phyloP scores from a whole-genome alignment of 1,140 invertebrate genomes.

The Apis cerana region DNA sequence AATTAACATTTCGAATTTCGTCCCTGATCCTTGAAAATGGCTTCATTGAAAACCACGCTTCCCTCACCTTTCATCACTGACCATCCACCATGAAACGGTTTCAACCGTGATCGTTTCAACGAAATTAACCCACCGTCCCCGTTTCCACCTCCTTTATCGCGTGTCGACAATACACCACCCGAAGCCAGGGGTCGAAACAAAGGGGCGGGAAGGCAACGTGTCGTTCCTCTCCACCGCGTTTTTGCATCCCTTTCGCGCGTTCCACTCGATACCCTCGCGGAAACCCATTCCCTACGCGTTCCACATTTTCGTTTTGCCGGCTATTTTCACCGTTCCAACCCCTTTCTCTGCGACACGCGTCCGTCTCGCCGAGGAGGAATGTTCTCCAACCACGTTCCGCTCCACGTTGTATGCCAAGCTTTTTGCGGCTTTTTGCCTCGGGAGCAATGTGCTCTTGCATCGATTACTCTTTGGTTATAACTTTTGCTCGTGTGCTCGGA shows the following conservation, averaged over 20 bases:
- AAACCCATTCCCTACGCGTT: conserved; percentile 13
- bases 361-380: conserved; percentile 15
- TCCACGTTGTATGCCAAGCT: not conserved
- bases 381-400: not conserved
- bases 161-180: conserved; percentile 7
- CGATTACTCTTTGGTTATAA: not conserved
- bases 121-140: not conserved
- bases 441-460: too few relatives aligned
- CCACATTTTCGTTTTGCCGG: conserved; percentile 20
- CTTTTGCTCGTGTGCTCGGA: not conserved
- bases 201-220: conserved; percentile 32
- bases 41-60: too few relatives aligned
- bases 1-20: too few relatives aligned
- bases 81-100: not conserved
- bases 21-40: too few relatives aligned
- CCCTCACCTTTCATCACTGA: too few relatives aligned
- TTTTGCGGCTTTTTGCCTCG: not conserved
- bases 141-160: not conserved
- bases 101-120: not conserved
- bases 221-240: conserved; percentile 56
- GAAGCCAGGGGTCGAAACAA: conserved; percentile 19
- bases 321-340: not conserved
- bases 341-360: not conserved
- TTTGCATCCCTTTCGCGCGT: conserved; percentile 45
- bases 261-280: conserved; percentile 53